Evolutionary conservation across 2,113 vertebrate species (phyloP).

Genomic region (Brachypteracias leptosomus): DNA sequence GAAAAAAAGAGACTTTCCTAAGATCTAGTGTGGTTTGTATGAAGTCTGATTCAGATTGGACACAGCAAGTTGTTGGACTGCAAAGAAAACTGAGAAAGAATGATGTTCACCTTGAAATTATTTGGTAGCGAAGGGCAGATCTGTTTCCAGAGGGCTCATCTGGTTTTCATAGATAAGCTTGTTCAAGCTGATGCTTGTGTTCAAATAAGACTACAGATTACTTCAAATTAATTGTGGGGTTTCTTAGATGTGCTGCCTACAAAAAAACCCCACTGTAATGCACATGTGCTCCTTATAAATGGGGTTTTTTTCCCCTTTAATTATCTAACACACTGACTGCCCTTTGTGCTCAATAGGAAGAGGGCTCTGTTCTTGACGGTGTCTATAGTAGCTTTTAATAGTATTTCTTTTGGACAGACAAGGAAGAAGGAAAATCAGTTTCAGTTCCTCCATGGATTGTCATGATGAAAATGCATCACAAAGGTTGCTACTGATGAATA

Average conservation of each 20-base stretch:
- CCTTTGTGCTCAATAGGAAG: not conserved
- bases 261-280: not conserved
- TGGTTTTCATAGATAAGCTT: not conserved
- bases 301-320: not conserved
- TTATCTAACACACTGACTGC: not conserved
- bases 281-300: not conserved
- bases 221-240: not conserved
- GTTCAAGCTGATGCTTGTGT: not conserved
- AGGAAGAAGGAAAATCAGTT: not conserved
- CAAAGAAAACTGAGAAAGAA: not conserved
- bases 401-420: not conserved
- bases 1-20: not conserved
- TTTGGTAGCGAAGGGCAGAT: not conserved
- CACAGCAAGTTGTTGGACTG: not conserved
- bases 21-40: not conserved
- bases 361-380: not conserved
- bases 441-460: not conserved
- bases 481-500: not conserved
- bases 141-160: not conserved
- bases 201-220: not conserved
- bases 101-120: not conserved
- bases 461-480: not conserved
- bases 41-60: not conserved
- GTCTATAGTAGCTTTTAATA: not conserved
- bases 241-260: not conserved